Conservation (phyloP, 2,888 invertebrate genomes). For the Dolichomitus sp. region DNA sequence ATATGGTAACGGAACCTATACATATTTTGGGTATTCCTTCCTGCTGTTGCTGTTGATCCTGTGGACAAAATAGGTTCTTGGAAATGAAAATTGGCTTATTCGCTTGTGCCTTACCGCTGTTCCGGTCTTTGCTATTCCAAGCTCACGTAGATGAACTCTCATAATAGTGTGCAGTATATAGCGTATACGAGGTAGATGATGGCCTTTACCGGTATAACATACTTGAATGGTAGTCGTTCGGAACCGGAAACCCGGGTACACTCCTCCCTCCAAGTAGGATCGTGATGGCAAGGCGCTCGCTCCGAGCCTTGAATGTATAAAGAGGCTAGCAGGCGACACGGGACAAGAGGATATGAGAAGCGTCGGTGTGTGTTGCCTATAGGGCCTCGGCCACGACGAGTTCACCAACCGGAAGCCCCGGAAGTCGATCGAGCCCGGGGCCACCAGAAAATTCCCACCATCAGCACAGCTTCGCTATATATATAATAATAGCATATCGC, state of each 20-base stretch:
- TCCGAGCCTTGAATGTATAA: slow-evolving; percentile 68
- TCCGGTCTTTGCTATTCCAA: slow-evolving; percentile 30
- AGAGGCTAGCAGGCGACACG: slow-evolving; percentile 40
- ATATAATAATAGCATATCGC: slow-evolving; percentile 13
- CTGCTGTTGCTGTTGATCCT: slow-evolving; percentile 14
- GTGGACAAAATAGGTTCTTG: slow-evolving; percentile 27
- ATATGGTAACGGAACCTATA: slow-evolving; percentile 1
- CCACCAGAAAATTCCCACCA: slow-evolving; percentile 44
- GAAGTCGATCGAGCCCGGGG: slow-evolving; percentile 51
- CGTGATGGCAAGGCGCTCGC: slow-evolving; percentile 46
- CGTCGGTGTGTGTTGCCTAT: slow-evolving; percentile 3
- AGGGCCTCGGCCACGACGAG: slow-evolving; percentile 17
- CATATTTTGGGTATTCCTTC: neutral
- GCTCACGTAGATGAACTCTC: slow-evolving; percentile 47
- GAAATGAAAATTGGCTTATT: slow-evolving; percentile 38
- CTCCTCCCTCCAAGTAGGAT: slow-evolving; percentile 46
- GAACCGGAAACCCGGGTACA: slow-evolving; percentile 60
- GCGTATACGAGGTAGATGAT: slow-evolving; percentile 26
- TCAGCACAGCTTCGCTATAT: slow-evolving; percentile 26
- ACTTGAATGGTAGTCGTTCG: slow-evolving; percentile 45
- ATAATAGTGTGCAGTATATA: slow-evolving; percentile 22
- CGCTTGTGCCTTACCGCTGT: neutral
- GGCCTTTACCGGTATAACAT: slow-evolving; percentile 49
- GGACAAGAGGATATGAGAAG: slow-evolving; percentile 28
- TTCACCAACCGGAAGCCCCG: slow-evolving; percentile 58